phyloP scores from a whole-genome alignment of 2,888 invertebrate species.

The Drosophila nr. perissopoda region DNA sequence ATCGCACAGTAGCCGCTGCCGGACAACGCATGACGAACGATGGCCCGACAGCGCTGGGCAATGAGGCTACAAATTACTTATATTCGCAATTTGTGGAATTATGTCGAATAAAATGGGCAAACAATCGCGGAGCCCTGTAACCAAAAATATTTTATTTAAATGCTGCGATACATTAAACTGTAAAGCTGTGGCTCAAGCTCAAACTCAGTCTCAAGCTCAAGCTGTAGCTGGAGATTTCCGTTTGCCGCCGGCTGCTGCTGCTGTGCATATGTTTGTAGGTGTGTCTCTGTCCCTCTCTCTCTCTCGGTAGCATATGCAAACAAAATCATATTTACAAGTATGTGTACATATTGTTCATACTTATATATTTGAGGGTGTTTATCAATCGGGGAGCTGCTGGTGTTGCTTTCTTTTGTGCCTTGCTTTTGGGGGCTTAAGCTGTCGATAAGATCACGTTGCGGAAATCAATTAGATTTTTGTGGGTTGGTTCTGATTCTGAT shows the following conservation, averaged over 20 bases:
- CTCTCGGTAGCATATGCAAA: slow-evolving; percentile 21
- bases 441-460: slow-evolving; percentile 46
- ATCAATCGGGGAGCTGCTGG: slow-evolving; percentile 38
- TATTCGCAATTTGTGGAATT: slow-evolving; percentile 62
- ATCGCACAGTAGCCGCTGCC: slow-evolving; percentile 57
- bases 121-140: slow-evolving; percentile 27
- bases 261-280: slow-evolving; percentile 50
- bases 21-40: slow-evolving; percentile 26
- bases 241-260: slow-evolving; percentile 28
- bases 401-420: slow-evolving; percentile 68
- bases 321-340: slow-evolving; percentile 11
- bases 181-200: slow-evolving; percentile 15
- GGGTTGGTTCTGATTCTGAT: not conserved
- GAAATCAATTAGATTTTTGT: slow-evolving; percentile 56
- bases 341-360: slow-evolving; percentile 18
- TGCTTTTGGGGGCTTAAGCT: slow-evolving; percentile 19
- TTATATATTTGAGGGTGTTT: slow-evolving; percentile 49
- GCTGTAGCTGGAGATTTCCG: slow-evolving; percentile 37
- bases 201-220: not conserved
- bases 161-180: slow-evolving; percentile 34
- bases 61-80: slow-evolving; percentile 69
- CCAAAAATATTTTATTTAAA: slow-evolving; percentile 1
- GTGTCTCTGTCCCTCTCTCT: slow-evolving; percentile 34
- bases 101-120: slow-evolving; percentile 76
- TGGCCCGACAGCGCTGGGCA: slow-evolving; percentile 38